Percentiles rank a stretch among this genome's conserved stretches.
These are phyloP conservation scores for Trinectes maculatus DNA, from an alignment of 2,113 vertebrate species.

Conservation along the genomic window DNA sequence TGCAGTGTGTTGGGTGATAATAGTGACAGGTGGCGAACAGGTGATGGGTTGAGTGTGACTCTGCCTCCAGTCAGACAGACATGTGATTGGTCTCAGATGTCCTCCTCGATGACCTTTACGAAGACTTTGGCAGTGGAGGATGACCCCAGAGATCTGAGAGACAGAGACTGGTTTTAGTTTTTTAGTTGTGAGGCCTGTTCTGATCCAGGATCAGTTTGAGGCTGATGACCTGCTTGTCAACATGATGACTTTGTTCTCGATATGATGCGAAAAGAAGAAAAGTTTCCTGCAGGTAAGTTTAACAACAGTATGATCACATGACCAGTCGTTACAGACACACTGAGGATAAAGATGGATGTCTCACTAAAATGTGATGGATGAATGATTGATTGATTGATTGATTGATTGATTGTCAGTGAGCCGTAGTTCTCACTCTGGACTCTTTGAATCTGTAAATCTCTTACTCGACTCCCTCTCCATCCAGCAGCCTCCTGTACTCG, in stretches of 20 bases:
- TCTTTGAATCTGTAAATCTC: background rate
- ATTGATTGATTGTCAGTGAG: too few relatives aligned
- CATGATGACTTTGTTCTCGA: too few relatives aligned
- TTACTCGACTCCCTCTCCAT: constrained; percentile 56
- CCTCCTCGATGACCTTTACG: constrained; percentile 61
- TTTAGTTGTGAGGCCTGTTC: background rate
- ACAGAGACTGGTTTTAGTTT: background rate
- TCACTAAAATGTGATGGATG: too few relatives aligned
- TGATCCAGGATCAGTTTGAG: background rate
- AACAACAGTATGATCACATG: too few relatives aligned
- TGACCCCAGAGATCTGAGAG: background rate
- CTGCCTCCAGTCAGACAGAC: constrained; percentile 25
- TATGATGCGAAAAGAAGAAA: too few relatives aligned
- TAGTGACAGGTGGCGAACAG: background rate
- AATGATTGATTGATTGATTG: too few relatives aligned
- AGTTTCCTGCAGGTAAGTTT: too few relatives aligned
- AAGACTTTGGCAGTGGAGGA: constrained; percentile 41
- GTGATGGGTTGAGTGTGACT: constrained; percentile 9
- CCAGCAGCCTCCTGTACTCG: constrained; percentile 83
- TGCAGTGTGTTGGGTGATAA: too few relatives aligned
- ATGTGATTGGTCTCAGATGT: background rate
- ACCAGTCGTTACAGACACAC: too few relatives aligned
- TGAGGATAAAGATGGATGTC: too few relatives aligned
- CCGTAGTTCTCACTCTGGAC: too few relatives aligned
- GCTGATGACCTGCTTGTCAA: too few relatives aligned